phyloP scores from a whole-genome alignment of 2,797 vertebrate species.

The Myiotriccus ornatus region DNA sequence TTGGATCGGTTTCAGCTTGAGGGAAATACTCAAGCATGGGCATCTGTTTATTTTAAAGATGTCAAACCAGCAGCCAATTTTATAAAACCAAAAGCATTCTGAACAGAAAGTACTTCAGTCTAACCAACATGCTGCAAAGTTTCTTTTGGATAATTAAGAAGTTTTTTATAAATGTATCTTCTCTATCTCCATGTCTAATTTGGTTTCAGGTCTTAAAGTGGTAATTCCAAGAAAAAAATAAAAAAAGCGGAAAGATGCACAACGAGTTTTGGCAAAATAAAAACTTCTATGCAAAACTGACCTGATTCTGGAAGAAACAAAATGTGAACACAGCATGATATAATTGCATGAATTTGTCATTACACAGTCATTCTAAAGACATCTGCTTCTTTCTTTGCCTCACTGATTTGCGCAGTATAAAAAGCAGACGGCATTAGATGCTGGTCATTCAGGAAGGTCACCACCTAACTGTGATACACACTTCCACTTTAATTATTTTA shows the following conservation, averaged over 20 bases:
- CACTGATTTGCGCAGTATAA: neutral
- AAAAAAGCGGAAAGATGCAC: neutral
- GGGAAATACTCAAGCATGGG: neutral
- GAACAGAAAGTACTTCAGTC: neutral
- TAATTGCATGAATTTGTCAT: constrained; percentile 30
- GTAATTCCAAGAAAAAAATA: neutral
- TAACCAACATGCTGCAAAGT: neutral
- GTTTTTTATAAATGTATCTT: neutral
- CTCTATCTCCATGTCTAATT: neutral
- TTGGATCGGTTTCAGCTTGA: neutral
- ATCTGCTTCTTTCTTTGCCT: constrained; percentile 37
- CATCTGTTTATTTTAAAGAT: neutral
- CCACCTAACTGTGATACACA: neutral
- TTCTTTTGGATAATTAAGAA: neutral
- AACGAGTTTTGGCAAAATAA: neutral
- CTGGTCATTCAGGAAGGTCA: constrained; percentile 30
- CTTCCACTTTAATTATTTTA: neutral
- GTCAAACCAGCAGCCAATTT: neutral
- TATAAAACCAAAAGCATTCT: neutral
- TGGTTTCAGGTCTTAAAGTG: neutral
- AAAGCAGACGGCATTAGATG: neutral
- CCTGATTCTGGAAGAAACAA: constrained; percentile 15
- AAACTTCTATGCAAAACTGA: neutral
- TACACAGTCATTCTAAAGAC: neutral
- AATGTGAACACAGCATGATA: constrained; percentile 27